Conservation (phyloP, 1,140 invertebrate genomes). For the Microplitis demolitor region DNA sequence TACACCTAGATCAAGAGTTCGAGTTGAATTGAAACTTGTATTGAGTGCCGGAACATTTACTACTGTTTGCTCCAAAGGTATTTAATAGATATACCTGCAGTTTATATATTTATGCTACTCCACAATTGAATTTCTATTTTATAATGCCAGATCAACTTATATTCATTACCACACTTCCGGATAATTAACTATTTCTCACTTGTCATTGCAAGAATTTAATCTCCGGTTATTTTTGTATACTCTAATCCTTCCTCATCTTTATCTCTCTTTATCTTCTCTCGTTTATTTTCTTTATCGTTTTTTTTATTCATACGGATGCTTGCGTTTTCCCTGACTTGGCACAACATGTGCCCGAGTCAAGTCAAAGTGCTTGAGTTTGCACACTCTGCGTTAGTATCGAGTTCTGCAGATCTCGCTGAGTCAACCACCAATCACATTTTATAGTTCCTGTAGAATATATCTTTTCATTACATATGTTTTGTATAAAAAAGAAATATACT, state of each 20-base stretch:
- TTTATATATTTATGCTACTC: background rate
- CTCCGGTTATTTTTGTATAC: conserved; percentile 23
- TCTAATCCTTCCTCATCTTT: background rate
- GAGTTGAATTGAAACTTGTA: conserved; percentile 43
- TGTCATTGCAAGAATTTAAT: conserved; percentile 47
- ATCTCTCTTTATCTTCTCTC: conserved; percentile 10
- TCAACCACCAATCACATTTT: conserved; percentile 55
- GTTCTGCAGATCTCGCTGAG: conserved; percentile 49
- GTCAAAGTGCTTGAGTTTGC: conserved; percentile 59
- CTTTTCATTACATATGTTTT: conserved; percentile 44
- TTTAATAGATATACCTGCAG: background rate
- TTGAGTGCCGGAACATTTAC: conserved; percentile 28
- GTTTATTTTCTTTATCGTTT: conserved; percentile 29
- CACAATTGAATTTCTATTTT: background rate
- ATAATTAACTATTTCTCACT: background rate
- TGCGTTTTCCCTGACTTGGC: conserved; percentile 59
- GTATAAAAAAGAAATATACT: too few relatives aligned
- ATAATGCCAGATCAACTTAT: background rate
- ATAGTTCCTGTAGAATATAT: conserved; percentile 47
- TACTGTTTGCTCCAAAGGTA: background rate
- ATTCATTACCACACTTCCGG: conserved; percentile 9
- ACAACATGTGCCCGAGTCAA: conserved; percentile 58
- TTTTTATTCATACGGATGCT: conserved; percentile 47
- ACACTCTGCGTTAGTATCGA: conserved; percentile 52
- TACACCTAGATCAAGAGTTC: conserved; percentile 52